Evolutionary conservation across 2,113 vertebrate species (phyloP).

Genomic region (Phylloscopus trochilus): DNA sequence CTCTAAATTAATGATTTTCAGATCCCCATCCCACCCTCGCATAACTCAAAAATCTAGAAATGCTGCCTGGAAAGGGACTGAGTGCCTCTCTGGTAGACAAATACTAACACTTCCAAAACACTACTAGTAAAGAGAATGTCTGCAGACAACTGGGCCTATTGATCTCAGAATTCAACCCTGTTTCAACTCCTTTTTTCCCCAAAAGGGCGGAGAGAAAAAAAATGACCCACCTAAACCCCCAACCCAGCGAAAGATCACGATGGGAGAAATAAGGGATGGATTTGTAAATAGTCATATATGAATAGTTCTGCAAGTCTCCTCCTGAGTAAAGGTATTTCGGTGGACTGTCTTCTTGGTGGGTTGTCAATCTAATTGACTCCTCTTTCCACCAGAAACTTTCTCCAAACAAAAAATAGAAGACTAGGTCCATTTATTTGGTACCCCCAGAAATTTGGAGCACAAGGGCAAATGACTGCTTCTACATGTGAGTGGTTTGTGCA

Average conservation of each 20-base stretch:
- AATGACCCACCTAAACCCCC: accelerated
- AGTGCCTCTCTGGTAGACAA: background rate
- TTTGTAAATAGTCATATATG: background rate
- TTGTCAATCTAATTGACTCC: background rate
- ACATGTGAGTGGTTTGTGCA: background rate
- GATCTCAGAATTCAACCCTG: background rate
- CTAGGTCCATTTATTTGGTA: background rate
- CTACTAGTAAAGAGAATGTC: background rate
- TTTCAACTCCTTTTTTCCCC: background rate
- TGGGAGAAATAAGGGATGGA: background rate
- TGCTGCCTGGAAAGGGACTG: background rate
- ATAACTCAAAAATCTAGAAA: background rate
- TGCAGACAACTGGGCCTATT: background rate
- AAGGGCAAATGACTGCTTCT: background rate
- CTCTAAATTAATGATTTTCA: background rate
- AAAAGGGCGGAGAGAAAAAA: background rate
- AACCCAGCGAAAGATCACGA: background rate
- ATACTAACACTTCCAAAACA: background rate
- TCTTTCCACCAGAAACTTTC: background rate
- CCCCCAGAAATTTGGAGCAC: background rate
- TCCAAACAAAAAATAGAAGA: background rate
- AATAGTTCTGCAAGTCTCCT: background rate
- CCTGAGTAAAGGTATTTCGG: background rate
- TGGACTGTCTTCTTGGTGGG: background rate
- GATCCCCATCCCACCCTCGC: background rate